Evolutionary conservation across 2,888 invertebrate species (phyloP).

Genomic region (Lumbricus terrestris): DNA sequence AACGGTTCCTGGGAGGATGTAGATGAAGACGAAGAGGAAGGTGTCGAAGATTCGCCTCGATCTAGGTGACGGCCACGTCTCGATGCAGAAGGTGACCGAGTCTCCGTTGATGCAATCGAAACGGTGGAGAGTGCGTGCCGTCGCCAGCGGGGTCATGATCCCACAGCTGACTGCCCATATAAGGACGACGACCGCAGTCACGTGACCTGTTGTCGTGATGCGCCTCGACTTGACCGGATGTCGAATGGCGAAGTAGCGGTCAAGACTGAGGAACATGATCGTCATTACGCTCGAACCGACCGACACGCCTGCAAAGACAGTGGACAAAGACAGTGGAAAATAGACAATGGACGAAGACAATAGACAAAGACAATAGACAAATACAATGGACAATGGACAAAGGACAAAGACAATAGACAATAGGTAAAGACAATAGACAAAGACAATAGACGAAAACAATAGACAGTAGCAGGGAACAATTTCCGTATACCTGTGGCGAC

Average conservation of each 20-base stretch:
- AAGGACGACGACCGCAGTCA: constrained; percentile 38
- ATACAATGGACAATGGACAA: no score
- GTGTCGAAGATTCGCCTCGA: constrained; percentile 67
- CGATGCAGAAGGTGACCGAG: constrained; percentile 35
- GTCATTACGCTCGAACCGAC: constrained; percentile 78
- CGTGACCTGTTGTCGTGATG: constrained; percentile 65
- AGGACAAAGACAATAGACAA: no score
- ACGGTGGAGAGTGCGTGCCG: neutral
- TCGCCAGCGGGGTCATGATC: constrained; percentile 68
- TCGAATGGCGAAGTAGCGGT: constrained; percentile 70
- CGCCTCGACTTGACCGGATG: constrained; percentile 73
- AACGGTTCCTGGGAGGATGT: constrained; percentile 70
- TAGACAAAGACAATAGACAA: no score
- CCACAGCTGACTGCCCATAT: constrained; percentile 70
- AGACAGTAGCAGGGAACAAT: no score
- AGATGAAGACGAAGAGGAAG: constrained; percentile 73
- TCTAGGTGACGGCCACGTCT: constrained; percentile 32
- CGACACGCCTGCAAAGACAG: constrained; percentile 56
- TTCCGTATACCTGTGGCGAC: no score
- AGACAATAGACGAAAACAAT: no score
- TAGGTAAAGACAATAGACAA: no score
- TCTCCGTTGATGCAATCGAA: constrained; percentile 1
- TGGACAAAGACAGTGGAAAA: no score
- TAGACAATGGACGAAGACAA: no score
- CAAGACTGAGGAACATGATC: constrained; percentile 77